phyloP scores from a whole-genome alignment of 1,140 invertebrate genomes.

The Ladona fulva region DNA sequence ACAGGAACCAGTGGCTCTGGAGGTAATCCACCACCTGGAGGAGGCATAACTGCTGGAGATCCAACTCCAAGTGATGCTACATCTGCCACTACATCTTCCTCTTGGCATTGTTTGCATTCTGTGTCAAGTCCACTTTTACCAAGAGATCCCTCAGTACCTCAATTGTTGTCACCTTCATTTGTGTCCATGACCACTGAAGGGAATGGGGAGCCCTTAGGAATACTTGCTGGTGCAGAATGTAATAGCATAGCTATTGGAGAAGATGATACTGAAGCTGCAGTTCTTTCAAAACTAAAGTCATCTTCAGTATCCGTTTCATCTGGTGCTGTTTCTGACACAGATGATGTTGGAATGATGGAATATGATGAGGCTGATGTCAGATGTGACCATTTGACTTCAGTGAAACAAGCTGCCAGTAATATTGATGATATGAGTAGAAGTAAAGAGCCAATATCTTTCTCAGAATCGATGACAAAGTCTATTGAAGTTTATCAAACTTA shows the following conservation, averaged over 20 bases:
- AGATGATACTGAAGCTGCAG: background rate
- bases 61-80: background rate
- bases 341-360: constrained; percentile 9
- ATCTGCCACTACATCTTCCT: background rate
- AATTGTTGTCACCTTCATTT: background rate
- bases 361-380: background rate
- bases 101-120: background rate
- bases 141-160: background rate
- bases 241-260: background rate
- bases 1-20: background rate
- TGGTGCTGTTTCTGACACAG: background rate
- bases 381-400: background rate
- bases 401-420: background rate
- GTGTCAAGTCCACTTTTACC: background rate
- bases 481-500: background rate
- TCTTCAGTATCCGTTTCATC: background rate
- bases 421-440: background rate
- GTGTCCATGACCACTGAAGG: background rate
- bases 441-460: background rate
- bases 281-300: background rate
- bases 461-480: background rate
- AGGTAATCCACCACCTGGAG: background rate
- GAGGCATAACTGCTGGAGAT: constrained; percentile 10
- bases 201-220: background rate
- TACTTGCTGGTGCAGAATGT: background rate